phyloP scores from a whole-genome alignment of 2,113 vertebrate genomes.

The Etia nguti region DNA sequence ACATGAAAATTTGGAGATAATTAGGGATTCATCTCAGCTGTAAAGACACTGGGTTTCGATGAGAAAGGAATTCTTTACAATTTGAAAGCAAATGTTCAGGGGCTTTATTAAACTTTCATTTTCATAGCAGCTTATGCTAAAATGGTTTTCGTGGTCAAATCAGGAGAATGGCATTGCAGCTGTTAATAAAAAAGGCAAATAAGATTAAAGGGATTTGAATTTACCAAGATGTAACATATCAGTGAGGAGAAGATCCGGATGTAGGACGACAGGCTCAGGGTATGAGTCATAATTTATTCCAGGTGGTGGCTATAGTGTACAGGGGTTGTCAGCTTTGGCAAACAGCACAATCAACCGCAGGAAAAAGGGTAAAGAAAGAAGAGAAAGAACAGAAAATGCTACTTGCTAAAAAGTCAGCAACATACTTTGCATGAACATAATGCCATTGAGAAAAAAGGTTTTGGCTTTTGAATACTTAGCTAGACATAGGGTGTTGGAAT shows the following conservation, averaged over 20 bases:
- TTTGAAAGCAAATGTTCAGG: not conserved
- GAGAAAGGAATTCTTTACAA: not conserved
- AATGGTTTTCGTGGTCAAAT: not conserved
- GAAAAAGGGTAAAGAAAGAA: not conserved
- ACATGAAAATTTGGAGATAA: not conserved
- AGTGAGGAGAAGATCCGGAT: not conserved
- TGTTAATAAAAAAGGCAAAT: not conserved
- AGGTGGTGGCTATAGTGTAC: too few relatives aligned
- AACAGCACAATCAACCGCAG: not conserved
- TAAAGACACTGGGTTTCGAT: not conserved
- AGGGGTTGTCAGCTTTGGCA: not conserved
- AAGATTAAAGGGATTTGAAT: accelerated
- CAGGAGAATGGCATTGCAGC: not conserved
- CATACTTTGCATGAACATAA: not conserved
- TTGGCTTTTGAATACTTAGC: too few relatives aligned
- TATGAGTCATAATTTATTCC: not conserved
- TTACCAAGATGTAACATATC: not conserved
- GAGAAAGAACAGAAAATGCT: not conserved
- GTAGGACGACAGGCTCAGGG: not conserved
- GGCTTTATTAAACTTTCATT: not conserved
- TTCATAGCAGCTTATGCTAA: not conserved
- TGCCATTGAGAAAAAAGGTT: too few relatives aligned
- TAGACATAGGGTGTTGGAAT: accelerated
- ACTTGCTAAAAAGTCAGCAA: accelerated
- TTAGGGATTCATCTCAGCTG: not conserved